Percentiles rank a stretch among this genome's conserved stretches.
phyloP scores from a whole-genome alignment of 2,888 invertebrate genomes.

The Ophioninae sp. region DNA sequence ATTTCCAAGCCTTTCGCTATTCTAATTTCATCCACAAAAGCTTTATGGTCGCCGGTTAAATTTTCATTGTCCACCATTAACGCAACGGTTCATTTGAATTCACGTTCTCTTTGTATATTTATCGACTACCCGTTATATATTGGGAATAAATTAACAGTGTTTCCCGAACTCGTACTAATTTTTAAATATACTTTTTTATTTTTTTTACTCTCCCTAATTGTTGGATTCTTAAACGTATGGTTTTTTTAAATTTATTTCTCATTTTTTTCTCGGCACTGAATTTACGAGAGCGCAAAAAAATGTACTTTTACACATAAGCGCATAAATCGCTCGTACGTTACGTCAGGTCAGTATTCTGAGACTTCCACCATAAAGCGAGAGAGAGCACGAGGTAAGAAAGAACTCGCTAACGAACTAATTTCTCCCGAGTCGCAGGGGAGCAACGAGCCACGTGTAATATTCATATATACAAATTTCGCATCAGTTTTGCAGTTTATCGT shows the following conservation, averaged over 20 bases:
- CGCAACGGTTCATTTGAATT: too few species aligned
- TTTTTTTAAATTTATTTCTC: too few species aligned
- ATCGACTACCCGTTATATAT: too few species aligned
- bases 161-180: too few species aligned
- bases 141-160: too few species aligned
- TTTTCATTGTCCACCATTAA: conserved; percentile 22
- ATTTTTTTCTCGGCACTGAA: too few species aligned
- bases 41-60: not conserved
- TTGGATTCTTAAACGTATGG: too few species aligned
- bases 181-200: too few species aligned
- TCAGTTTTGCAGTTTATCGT: conserved; percentile 27
- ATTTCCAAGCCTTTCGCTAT: conserved; percentile 39
- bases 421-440: conserved; percentile 30
- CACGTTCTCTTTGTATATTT: too few species aligned
- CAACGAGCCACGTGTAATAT: conserved; percentile 22
- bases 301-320: not conserved
- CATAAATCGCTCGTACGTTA: conserved; percentile 16
- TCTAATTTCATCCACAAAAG: not conserved
- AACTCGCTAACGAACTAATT: conserved; percentile 49
- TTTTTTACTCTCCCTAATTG: too few species aligned
- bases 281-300: not conserved
- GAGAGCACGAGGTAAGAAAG: conserved; percentile 1
- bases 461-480: conserved; percentile 41
- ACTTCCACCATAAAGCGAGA: not conserved
- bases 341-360: conserved; percentile 1